These are phyloP conservation scores for Pristionchus maxplancki DNA, from an alignment of 2,888 invertebrate species.

Conservation along the genomic window DNA sequence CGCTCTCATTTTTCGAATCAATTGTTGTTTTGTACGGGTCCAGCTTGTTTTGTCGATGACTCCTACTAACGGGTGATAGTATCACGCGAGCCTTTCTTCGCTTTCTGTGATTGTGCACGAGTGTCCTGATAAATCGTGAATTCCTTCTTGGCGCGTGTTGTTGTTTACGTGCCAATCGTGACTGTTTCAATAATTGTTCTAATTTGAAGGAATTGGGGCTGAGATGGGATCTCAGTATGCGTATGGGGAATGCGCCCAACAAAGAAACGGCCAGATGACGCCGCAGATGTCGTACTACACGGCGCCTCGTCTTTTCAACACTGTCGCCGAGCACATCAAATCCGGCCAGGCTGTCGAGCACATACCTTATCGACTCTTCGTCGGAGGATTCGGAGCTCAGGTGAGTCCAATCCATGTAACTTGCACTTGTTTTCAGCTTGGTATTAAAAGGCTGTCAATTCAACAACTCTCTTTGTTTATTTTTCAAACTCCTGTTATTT, in stretches of 20 bases:
- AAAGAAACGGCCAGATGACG: background rate
- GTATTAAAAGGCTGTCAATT: too few species aligned
- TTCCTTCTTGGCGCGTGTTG: background rate
- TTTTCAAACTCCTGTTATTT: background rate
- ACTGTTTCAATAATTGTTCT: background rate
- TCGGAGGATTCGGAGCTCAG: constrained; percentile 94
- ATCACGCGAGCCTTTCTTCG: background rate
- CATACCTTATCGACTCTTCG: constrained; percentile 94
- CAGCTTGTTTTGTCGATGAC: constrained; percentile 45
- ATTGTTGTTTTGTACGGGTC: constrained; percentile 19
- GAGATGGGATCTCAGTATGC: constrained; percentile 45
- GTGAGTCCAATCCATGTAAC: constrained; percentile 59
- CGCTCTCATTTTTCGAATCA: background rate
- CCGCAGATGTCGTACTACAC: constrained; percentile 46
- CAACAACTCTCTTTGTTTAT: too few species aligned
- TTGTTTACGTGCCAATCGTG: background rate
- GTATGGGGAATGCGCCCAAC: constrained; percentile 18
- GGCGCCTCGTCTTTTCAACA: constrained; percentile 37
- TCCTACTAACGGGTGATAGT: constrained; percentile 25
- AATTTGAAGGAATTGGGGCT: background rate
- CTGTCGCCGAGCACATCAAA: constrained; percentile 36
- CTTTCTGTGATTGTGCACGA: constrained; percentile 38
- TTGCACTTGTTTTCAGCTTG: too few species aligned
- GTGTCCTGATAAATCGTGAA: constrained; percentile 42
- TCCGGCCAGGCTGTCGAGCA: constrained; percentile 77